Conservation (phyloP, 2,113 vertebrate species). For the Corythoichthys intestinalis region DNA sequence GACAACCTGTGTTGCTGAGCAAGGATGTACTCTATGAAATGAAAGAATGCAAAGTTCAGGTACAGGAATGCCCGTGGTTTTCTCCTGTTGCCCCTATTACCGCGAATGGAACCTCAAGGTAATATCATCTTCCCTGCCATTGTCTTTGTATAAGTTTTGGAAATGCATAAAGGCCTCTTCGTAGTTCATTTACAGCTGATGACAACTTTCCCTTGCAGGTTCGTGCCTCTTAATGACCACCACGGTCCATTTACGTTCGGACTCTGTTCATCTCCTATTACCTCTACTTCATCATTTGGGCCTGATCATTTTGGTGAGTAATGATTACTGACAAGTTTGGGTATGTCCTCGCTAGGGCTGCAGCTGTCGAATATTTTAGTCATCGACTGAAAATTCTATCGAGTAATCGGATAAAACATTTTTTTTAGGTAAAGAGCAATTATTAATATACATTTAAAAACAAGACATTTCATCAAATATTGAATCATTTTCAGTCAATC, state of each 20-base stretch:
- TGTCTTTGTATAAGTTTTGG: neutral
- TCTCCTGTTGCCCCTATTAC: conserved; percentile 62
- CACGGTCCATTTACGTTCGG: conserved; percentile 42
- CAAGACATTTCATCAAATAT: too few species aligned
- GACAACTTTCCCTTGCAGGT: conserved; percentile 6
- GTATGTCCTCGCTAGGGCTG: neutral
- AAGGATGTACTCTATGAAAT: conserved; percentile 67
- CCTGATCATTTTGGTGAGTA: conserved; percentile 84
- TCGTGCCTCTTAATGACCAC: conserved; percentile 47
- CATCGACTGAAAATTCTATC: too few species aligned
- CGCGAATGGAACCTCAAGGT: conserved; percentile 57
- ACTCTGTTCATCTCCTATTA: conserved; percentile 58
- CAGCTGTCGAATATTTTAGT: too few species aligned
- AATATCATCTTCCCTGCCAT: neutral
- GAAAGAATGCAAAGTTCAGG: conserved; percentile 74
- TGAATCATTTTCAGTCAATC: too few species aligned
- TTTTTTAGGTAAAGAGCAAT: too few species aligned
- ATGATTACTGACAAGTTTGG: conserved; percentile 3
- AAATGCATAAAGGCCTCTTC: neutral
- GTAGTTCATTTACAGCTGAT: neutral
- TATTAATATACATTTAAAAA: too few species aligned
- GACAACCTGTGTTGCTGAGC: conserved; percentile 69
- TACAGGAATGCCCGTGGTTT: conserved; percentile 67
- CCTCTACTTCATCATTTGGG: conserved; percentile 71
- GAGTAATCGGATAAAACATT: too few species aligned